Percentiles rank a stretch among this genome's conserved stretches.
These are phyloP conservation scores for Erynnis tages DNA, from an alignment of 2,888 invertebrate genomes.

Conservation along the genomic window DNA sequence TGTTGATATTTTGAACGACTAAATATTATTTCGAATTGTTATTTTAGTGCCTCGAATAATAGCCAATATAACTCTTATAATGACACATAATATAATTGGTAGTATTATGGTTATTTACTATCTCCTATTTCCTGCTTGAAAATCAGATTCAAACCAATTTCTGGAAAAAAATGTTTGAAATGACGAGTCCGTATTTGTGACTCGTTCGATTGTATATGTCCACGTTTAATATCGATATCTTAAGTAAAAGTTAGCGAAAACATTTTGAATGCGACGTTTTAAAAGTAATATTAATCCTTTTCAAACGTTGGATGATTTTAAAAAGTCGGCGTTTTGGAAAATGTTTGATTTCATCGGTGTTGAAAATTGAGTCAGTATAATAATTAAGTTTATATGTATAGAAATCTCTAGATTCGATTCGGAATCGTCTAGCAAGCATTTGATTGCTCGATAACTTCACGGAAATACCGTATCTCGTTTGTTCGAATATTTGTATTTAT, in stretches of 20 bases:
- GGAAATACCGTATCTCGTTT: background rate
- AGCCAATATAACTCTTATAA: no score
- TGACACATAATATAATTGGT: no score
- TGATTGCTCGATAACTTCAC: no score
- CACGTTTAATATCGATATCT: conserved; percentile 10
- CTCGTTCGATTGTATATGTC: conserved; percentile 20
- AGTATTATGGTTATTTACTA: background rate
- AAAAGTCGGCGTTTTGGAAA: background rate
- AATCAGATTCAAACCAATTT: conserved; percentile 4
- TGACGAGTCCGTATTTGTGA: background rate
- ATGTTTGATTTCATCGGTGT: background rate
- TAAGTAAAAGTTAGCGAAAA: conserved; percentile 22
- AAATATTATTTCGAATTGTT: no score
- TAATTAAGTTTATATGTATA: conserved; percentile 1
- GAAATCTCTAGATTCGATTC: background rate
- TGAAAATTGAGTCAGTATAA: background rate
- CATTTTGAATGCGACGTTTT: conserved; percentile 23
- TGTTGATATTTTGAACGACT: no score
- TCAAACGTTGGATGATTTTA: conserved; percentile 4
- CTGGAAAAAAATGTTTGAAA: background rate
- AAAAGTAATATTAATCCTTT: conserved; percentile 4
- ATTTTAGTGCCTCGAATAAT: no score
- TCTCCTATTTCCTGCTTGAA: background rate
- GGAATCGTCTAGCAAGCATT: no score
- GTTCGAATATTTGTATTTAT: background rate